Evolutionary conservation across 1,140 invertebrate genomes (phyloP).

Genomic region (Conopomorpha cramerella): DNA sequence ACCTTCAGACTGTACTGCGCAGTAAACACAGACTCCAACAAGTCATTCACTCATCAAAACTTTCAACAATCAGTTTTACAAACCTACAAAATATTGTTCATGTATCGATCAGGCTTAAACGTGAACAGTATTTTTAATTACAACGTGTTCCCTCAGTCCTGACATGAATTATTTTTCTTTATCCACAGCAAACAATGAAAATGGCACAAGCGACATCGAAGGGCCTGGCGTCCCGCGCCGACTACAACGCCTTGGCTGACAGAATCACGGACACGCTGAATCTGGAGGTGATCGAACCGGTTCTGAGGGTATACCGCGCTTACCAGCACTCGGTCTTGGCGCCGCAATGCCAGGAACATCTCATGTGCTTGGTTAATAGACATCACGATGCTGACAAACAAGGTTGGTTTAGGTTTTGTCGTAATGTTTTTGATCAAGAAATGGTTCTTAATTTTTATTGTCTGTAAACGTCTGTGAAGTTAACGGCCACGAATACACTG

Average conservation of each 20-base stretch:
- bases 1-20: too few relatives aligned
- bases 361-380: slow-evolving; percentile 76
- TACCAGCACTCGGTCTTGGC: slow-evolving; percentile 72
- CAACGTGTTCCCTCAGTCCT: too few relatives aligned
- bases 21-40: too few relatives aligned
- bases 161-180: slow-evolving; percentile 1
- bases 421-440: too few relatives aligned
- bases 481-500: too few relatives aligned
- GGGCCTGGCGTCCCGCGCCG: slow-evolving; percentile 47
- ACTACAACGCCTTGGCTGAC: slow-evolving; percentile 71
- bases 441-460: too few relatives aligned
- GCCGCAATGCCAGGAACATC: slow-evolving; percentile 75
- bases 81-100: too few relatives aligned
- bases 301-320: slow-evolving; percentile 75
- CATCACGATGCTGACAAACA: slow-evolving; percentile 55
- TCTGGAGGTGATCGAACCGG: slow-evolving; percentile 76
- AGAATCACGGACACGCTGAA: slow-evolving; percentile 78
- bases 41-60: too few relatives aligned
- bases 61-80: too few relatives aligned
- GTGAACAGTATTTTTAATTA: too few relatives aligned
- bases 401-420: slow-evolving; percentile 21
- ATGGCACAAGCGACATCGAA: slow-evolving; percentile 70
- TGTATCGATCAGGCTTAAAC: too few relatives aligned
- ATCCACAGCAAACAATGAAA: slow-evolving; percentile 65
- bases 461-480: too few relatives aligned